Evolutionary conservation across 2,888 invertebrate species (phyloP), one percentile per base, ranked within the genome.

Genomic region (Orthosia cruda): DNA sequence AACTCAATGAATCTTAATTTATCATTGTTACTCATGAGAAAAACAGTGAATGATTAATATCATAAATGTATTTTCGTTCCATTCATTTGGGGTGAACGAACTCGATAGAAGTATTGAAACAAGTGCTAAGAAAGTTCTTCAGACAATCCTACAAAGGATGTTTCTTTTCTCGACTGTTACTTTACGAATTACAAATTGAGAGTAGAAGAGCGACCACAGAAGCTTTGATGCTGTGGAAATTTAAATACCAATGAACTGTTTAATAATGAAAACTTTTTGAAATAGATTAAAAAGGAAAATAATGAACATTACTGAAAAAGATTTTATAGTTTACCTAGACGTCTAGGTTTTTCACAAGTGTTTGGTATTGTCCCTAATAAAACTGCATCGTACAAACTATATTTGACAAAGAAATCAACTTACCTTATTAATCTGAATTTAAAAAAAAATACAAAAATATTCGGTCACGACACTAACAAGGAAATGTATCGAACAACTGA

Each of bases 1-100:
- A 49, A 5, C 7, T 59, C 23, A 78, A 77, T 79, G 0, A 49
- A 78, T 77, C 40, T 40, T 52, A 59, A 64, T 77, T 63, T 23
- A 40, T 64, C 52, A 65, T 64, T 13, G 49, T 65, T 58, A 54
- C 45, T 72, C 5, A 45, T 4, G 7, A 55, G 45, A 77, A 71
- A 55, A 65, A 61, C 59, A 61, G 20, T 45, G 49, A 71, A 64
- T 61, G 20, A 71, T 79, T 64, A 64, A 64, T 59, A 47, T 45
- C 16, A 45, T 40, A 15, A 55, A 77, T 54, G 40, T 63, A 70
- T 65, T 32, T 32, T 32, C 26, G 20, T 65, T 62, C 80, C 16
- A 13, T 32, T 32, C 32, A 55, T 11, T 63, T n/a, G 12, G 54
- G 63, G 26, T 59, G 32, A 74, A 74, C 12, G 40, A 67, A 61